Evolutionary conservation across 1,140 invertebrate species (phyloP).

Genomic region (Doryteuthis pealeii): DNA sequence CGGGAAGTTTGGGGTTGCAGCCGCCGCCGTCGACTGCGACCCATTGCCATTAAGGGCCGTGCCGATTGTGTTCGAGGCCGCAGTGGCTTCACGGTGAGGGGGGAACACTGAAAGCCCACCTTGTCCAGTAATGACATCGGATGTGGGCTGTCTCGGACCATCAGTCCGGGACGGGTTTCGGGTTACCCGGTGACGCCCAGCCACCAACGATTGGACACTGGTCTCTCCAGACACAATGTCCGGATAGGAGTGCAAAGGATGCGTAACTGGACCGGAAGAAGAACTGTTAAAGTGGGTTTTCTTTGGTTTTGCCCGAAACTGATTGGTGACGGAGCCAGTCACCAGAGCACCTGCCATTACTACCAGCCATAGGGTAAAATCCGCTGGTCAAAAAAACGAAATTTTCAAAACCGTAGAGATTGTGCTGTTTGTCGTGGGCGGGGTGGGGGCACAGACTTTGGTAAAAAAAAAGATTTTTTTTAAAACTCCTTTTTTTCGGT

Average conservation of each 20-base stretch:
- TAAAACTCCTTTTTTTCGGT: no score
- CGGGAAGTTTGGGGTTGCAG: not conserved
- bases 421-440: no score
- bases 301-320: not conserved
- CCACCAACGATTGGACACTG: not conserved
- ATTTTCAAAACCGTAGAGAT: no score
- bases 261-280: not conserved
- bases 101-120: not conserved
- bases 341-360: not conserved
- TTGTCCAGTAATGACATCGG: not conserved
- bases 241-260: not conserved
- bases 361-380: not conserved
- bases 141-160: not conserved
- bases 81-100: not conserved
- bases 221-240: constrained; percentile 8
- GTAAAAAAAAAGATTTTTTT: no score
- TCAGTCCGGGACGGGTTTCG: not conserved
- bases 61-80: no score
- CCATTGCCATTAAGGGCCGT: no score
- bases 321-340: not conserved
- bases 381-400: no score
- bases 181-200: not conserved
- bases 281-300: not conserved
- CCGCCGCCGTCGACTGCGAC: not conserved
- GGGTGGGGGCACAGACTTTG: no score